Percentiles rank a stretch among this genome's conserved stretches.
These are phyloP conservation scores for Oplegnathus fasciatus DNA, from an alignment of 2,113 vertebrate species.

Conservation along the genomic window DNA sequence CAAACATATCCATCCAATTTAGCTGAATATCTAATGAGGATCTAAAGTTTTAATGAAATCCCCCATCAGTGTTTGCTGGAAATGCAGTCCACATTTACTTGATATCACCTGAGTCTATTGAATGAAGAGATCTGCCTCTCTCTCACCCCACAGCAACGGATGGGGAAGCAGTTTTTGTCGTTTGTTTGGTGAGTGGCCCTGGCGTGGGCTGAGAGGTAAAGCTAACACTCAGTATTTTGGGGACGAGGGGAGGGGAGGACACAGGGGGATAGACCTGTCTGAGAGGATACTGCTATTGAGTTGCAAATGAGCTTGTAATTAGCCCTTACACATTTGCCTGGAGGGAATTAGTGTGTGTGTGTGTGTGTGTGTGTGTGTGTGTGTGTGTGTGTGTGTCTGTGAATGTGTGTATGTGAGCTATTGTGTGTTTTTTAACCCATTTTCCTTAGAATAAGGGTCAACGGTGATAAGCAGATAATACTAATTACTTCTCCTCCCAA, in stretches of 20 bases:
- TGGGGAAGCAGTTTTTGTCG: constrained; percentile 40
- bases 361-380: constrained; percentile 33
- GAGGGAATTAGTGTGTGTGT: constrained; percentile 76
- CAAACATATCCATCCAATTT: background rate
- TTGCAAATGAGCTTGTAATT: constrained; percentile 87
- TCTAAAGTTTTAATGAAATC: constrained; percentile 3
- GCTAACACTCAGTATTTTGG: constrained; percentile 46
- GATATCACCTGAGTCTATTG: constrained; percentile 57
- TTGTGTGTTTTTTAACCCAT: constrained; percentile 77
- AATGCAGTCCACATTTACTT: background rate
- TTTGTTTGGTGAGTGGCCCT: constrained; percentile 49
- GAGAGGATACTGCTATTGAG: constrained; percentile 80
- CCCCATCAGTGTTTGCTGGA: background rate
- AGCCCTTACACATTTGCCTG: constrained; percentile 83
- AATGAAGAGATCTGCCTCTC: constrained; percentile 22
- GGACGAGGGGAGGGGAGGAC: constrained; percentile 27
- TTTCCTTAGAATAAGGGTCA: constrained; percentile 79
- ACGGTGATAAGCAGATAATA: constrained; percentile 86
- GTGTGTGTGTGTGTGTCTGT: constrained; percentile 33
- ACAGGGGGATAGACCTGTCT: constrained; percentile 70
- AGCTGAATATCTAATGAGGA: background rate
- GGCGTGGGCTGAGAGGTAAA: constrained; percentile 54
- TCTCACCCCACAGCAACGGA: constrained; percentile 9
- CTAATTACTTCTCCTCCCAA: constrained; percentile 88
- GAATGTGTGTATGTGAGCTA: constrained; percentile 54